A percentile compares a stretch with the other conserved stretches of the same genome.
Conservation (phyloP, 2,113 vertebrate species). For the Poeciliopsis retropinna region DNA sequence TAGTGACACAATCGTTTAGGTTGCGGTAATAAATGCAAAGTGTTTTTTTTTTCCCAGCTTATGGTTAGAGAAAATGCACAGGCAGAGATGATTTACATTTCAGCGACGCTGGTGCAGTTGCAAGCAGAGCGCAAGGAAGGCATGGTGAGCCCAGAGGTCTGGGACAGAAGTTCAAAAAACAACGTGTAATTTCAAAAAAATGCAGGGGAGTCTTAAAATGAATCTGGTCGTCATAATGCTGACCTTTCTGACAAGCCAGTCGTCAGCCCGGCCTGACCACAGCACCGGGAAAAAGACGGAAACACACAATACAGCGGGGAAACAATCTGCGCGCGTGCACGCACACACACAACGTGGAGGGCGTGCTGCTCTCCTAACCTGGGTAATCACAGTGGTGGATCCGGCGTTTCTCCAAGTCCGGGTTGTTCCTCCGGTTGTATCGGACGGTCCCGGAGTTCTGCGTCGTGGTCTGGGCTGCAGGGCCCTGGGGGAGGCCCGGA, state of each 20-base stretch:
- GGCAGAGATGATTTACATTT: not conserved
- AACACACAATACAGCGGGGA: constrained; percentile 6
- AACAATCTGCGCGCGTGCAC: not conserved
- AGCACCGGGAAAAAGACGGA: constrained; percentile 25
- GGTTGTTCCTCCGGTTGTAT: constrained; percentile 97
- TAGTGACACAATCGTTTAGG: constrained; percentile 15
- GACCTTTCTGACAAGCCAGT: constrained; percentile 28
- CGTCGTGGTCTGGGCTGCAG: constrained; percentile 19
- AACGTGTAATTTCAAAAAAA: constrained; percentile 44
- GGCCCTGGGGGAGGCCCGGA: constrained; percentile 71
- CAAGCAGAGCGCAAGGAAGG: constrained; percentile 6
- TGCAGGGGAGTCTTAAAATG: constrained; percentile 33
- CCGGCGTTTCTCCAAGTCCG: constrained; percentile 95
- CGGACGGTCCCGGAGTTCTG: constrained; percentile 83
- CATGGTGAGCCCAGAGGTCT: constrained; percentile 15
- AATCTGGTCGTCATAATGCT: constrained; percentile 14
- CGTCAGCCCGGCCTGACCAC: constrained; percentile 38
- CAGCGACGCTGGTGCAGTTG: constrained; percentile 28
- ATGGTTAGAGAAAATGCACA: constrained; percentile 25
- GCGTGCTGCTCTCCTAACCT: constrained; percentile 76
- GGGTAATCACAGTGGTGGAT: constrained; percentile 99
- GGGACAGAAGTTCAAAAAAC: constrained; percentile 30
- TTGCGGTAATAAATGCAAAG: constrained; percentile 27
- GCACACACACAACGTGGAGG: not conserved
- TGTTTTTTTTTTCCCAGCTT: constrained; percentile 22